Evolutionary conservation across 2,113 vertebrate species (phyloP), one percentile per base, ranked within the genome.

Genomic region (Tetrao urogallus): DNA sequence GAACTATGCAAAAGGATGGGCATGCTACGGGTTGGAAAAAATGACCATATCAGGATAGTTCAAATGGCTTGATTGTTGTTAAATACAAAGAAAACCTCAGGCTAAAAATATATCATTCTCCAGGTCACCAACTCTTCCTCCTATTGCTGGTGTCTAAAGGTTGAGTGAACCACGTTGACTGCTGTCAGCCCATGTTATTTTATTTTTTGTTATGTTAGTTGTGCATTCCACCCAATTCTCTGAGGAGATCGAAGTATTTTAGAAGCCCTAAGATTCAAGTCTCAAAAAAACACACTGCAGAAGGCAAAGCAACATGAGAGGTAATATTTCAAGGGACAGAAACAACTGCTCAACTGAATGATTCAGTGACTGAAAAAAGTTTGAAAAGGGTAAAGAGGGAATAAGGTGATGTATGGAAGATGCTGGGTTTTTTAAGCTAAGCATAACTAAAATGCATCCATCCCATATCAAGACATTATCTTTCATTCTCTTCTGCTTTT

Each of bases 301-400:
- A 76, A 81, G 11, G 21, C 13, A 94, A 86, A 88, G 69, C 42
- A 73, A 86, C 19, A 43, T 6, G 36, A 85, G 32, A 80, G 18
- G 54, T 27, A 71, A 77, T 94, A 86, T 47, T 77, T 88, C 47
- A 90, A 81, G n/a, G 22, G 52, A 89, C 18, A 11, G 28, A 90
- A 92, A 61, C 71, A 89, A 76, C 64, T 88, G 88, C 58, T 85
- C 72, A 81, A 6, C 5, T 18, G 69, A 94, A 80, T 71, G 88
- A 71, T 32, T 73, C 36, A 79, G 36, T 21, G 22, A 43, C 38
- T 19, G 38, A 72, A 89, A 83, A 89, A 67, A 6, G 1, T 69
- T n/a, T 89, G 38, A 57, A 91, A 84, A 57, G 6, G 8, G 11
- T 76, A 65, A 3, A 6, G 25, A 78, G 11, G 11, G 22, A 89